These are phyloP conservation scores for Penaeus monodon DNA, from an alignment of 2,888 invertebrate genomes.

Conservation along the genomic window DNA sequence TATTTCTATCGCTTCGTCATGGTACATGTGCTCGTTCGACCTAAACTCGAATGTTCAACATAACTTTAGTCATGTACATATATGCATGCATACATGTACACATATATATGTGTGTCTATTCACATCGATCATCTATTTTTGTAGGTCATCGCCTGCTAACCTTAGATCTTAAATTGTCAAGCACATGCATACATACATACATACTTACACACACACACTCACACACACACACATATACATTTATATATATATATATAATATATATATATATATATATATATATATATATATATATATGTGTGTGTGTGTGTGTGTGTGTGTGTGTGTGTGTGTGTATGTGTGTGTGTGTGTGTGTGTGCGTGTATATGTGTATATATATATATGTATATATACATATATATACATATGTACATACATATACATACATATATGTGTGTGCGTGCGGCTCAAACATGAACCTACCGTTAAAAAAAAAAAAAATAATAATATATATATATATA, in stretches of 20 bases:
- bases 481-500: not conserved
- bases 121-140: no score
- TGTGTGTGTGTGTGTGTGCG: no score
- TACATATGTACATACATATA: not conserved
- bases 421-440: not conserved
- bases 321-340: not conserved
- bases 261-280: slow-evolving; percentile 10
- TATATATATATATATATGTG: slow-evolving; percentile 5
- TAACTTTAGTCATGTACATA: no score
- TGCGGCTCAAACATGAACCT: no score
- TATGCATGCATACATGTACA: not conserved
- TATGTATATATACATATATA: not conserved
- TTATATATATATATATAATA: not conserved
- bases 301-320: not conserved
- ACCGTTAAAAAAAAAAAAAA: no score
- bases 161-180: no score
- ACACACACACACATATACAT: not conserved
- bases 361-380: no score
- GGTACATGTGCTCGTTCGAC: no score
- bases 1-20: no score
- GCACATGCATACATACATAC: not conserved
- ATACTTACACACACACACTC: not conserved
- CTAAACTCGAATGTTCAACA: no score
- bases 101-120: not conserved
- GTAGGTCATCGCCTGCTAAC: no score